Conservation (phyloP, 2,888 invertebrate species). For the Acanthacorydalis orientalis region DNA sequence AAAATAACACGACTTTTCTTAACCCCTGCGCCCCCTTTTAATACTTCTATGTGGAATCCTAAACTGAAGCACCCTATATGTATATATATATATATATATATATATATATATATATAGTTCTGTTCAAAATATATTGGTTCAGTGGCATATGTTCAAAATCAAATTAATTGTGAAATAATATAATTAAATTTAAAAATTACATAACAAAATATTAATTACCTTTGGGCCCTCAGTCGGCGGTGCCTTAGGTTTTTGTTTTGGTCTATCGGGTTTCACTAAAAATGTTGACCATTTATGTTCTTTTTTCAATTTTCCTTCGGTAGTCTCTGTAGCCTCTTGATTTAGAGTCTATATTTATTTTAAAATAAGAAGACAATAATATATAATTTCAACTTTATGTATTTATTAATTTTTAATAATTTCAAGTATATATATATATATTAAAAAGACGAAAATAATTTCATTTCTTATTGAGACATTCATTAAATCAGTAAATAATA, state of each 20-base stretch:
- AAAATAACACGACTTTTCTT: too few species aligned
- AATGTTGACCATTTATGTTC: slow-evolving; percentile 57
- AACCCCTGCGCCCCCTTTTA: too few species aligned
- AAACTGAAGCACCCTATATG: too few species aligned
- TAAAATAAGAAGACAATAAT: not conserved
- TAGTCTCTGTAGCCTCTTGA: slow-evolving; percentile 33
- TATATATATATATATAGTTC: too few species aligned
- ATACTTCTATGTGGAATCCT: too few species aligned
- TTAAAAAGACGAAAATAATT: too few species aligned
- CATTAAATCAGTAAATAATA: too few species aligned
- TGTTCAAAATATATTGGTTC: not conserved
- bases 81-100: too few species aligned
- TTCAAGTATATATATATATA: too few species aligned
- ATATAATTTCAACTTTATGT: not conserved
- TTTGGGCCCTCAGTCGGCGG: slow-evolving; percentile 16
- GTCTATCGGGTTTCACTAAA: slow-evolving; percentile 53
- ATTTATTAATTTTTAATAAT: too few species aligned
- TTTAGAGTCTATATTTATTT: slow-evolving; percentile 27
- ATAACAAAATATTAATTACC: too few species aligned
- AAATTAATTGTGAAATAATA: not conserved
- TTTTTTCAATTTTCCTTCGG: slow-evolving; percentile 33
- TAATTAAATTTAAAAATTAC: not conserved
- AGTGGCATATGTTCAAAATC: not conserved
- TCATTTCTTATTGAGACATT: too few species aligned
- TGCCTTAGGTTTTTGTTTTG: slow-evolving; percentile 33